Evolutionary conservation across 2,113 vertebrate genomes (phyloP), one percentile per base, ranked within the genome.

Genomic region (Cyprinodon variegatus): DNA sequence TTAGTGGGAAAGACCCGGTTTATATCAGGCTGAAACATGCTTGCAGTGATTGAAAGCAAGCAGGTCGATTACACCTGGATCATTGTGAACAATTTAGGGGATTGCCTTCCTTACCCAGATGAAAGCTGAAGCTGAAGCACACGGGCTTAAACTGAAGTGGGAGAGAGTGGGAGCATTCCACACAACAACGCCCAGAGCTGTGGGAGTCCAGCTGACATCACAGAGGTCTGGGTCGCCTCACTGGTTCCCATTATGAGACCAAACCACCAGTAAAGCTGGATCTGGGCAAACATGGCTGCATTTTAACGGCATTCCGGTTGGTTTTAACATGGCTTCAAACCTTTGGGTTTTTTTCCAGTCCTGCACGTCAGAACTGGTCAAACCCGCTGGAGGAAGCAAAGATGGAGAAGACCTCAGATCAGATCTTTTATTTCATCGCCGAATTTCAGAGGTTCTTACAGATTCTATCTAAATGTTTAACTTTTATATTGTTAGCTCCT

Each of bases 271-370:
- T 74, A 36, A 72, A 84, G 46, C 38, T 38, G 48, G 29, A 29
- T 50, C 62, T 5, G 71, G 48, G 67, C 57, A 43, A 74, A 74
- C 71, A 68, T 60, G 10, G 60, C 76, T 29, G 4, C 61, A 69
- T 53, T 88, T 89, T 83, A 86, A 79, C 61, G 61, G 73, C 68
- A 79, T 85, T 89, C 79, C 86, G 84, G 87, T 38, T 81, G 84
- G 40, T 45, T 46, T 17, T 11, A 77, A 45, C 29, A 3, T 59
- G 11, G 0, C 60, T 79, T 61, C 50, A 15, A 36, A 74, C 29
- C 70, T 70, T 12, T 29, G n/a, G 73, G 83, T 61, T 70, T 70
- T 57, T 65, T 72, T 70, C 67, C 65, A 53, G 77, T 79, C 70
- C 59, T 79, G 66, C 64, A 36, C 41, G 70, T 61, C 40, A 29